Evolutionary conservation across 2,888 invertebrate species (phyloP).

Genomic region (Tortrix viridana): DNA sequence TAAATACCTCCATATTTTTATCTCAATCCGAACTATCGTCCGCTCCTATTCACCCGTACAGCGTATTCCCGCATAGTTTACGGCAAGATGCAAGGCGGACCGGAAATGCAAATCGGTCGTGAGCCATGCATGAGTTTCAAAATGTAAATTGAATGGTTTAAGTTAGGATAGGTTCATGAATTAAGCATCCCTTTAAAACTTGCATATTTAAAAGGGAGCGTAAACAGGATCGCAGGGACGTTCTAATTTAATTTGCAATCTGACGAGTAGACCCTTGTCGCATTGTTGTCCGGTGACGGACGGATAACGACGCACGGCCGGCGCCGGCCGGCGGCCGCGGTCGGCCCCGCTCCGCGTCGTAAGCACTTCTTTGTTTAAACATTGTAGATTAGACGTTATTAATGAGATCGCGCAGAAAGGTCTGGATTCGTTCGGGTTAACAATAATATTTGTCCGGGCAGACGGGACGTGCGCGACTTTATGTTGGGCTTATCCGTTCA

Average conservation of each 20-base stretch:
- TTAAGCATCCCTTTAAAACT: slow-evolving; percentile 75
- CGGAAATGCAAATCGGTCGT: slow-evolving; percentile 69
- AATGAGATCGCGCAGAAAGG: slow-evolving; percentile 60
- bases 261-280: slow-evolving; percentile 61
- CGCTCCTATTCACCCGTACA: slow-evolving; percentile 10
- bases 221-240: slow-evolving; percentile 65
- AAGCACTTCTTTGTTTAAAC: slow-evolving; percentile 60
- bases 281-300: slow-evolving; percentile 61
- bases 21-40: slow-evolving; percentile 24
- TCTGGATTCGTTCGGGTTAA: slow-evolving; percentile 55
- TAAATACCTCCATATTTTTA: slow-evolving; percentile 40
- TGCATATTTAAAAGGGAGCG: slow-evolving; percentile 69
- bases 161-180: slow-evolving; percentile 75
- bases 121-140: slow-evolving; percentile 66
- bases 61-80: slow-evolving; percentile 52
- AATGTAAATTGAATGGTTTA: slow-evolving; percentile 79
- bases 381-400: slow-evolving; percentile 66
- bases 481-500: slow-evolving; percentile 9
- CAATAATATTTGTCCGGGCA: slow-evolving; percentile 54
- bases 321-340: slow-evolving; percentile 44
- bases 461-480: slow-evolving; percentile 20
- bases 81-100: slow-evolving; percentile 64
- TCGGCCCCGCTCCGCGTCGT: slow-evolving; percentile 48
- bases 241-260: slow-evolving; percentile 76
- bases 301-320: slow-evolving; percentile 61